Evolutionary conservation across 37 sponge, comb jelly and placozoan genomes (phyloP), one percentile per base, ranked within the genome.

Genomic region (Haliclona indistincta): DNA sequence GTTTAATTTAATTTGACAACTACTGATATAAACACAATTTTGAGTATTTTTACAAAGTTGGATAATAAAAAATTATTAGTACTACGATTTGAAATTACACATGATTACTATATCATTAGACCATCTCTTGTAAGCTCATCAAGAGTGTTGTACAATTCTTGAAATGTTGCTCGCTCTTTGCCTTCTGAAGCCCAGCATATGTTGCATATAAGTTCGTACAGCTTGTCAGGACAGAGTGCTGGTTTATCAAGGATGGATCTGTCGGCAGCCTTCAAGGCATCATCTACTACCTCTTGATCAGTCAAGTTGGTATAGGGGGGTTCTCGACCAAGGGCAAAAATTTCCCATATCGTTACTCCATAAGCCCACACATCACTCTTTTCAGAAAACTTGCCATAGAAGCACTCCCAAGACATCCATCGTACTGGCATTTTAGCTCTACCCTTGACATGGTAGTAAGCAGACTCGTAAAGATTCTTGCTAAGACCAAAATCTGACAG

Each of bases 331-430:
- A 76, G 38, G 0, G 60, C 37, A 67, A 81, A 83, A 11, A 83
- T 67, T 58, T 89, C 84, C 89, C 89, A 89, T 73, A 89, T 65
- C 43, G 71, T 74, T 0, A 89, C 76, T 20, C 89, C 89, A 39
- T 78, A 89, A 13, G 89, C 68, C 79, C 84, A 89, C 43, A 89
- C 84, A 60, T 89, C 89, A 35, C 80, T 54, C 43, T 78, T 83
- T 30, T 64, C 75, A 7, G 84, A 83, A 65, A 89, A 89, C 36
- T 54, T 67, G 2, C 84, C 84, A 54, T 82, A 82, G 64, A 89
- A 89, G 61, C 78, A 68, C 58, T 88, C 82, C 1, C 41, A 78
- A 11, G 89, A 79, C 89, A 89, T 89, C 89, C 89, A 89, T 37
- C 89, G 68, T 17, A 89, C 56, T 4, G 89, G 89, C 4, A 89